phyloP scores from a whole-genome alignment of 2,888 invertebrate genomes.

The Pediacus dermestoides region DNA sequence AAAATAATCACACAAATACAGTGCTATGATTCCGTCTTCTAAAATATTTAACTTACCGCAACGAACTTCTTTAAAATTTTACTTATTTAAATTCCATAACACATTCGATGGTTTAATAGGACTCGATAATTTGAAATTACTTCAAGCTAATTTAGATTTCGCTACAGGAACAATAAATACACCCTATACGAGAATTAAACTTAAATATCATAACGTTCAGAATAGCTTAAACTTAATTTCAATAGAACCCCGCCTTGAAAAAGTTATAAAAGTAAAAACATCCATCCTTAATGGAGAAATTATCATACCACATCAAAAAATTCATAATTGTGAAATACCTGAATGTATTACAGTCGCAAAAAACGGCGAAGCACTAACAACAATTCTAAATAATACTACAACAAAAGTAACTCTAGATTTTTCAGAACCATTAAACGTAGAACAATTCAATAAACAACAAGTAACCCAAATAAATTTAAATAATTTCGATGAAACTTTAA shows the following conservation, averaged over 20 bases:
- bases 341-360: conserved; percentile 1
- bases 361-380: conserved; percentile 6
- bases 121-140: conserved; percentile 1
- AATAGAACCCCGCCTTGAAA: background rate
- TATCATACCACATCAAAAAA: conserved; percentile 1
- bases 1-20: background rate
- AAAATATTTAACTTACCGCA: conserved; percentile 8
- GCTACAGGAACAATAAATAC: background rate
- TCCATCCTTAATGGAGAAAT: conserved; percentile 1
- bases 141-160: background rate
- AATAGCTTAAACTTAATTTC: background rate
- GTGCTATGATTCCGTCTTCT: conserved; percentile 1
- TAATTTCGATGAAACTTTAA: conserved; percentile 1
- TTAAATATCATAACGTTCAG: background rate
- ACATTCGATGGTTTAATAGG: conserved; percentile 1
- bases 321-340: conserved; percentile 9
- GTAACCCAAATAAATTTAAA: conserved; percentile 2
- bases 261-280: conserved; percentile 5
- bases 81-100: conserved; percentile 4
- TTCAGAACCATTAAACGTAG: conserved; percentile 2
- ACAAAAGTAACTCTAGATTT: conserved; percentile 1
- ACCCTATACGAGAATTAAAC: conserved; percentile 4
- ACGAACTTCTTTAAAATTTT: conserved; percentile 1
- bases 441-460: background rate
- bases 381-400: conserved; percentile 1